Base-by-base conservation (phyloP, 2,113 vertebrate species). In the Nothobranchius furzeri region DNA sequence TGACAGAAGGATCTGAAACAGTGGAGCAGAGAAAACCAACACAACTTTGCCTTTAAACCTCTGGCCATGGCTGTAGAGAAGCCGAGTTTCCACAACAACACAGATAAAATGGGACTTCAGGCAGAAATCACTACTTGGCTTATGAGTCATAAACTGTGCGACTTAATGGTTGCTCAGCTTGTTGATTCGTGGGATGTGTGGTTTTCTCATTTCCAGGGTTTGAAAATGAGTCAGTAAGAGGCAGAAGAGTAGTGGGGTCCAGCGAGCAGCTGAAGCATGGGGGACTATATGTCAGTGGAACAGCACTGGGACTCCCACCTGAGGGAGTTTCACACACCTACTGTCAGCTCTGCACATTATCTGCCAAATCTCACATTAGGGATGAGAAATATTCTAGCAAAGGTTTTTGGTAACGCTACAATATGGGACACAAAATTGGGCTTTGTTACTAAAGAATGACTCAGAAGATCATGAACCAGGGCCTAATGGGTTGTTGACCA, bases 281-380 rank as follows among this genome's bases (percentile, higher is more conserved):
- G 60, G 81, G 74, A 73, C 69, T 47, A 78, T 84, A 68, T 67
- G 64, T 84, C 84, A 81, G 11, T 12, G 77, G 61, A 84, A 67
- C 58, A 74, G 79, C 76, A 13, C 59, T 75, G 84, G 72, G 84
- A 83, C 57, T 76, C 68, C 57, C 56, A 66, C 62, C 55, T 68
- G 67, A 64, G 62, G 60, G 48, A 66, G 74, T 75, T 78, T 68
- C 58, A 65, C 70, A 75, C 80, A 76, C 61, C 78, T 49, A 24
- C 42, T 40, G 45, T 55, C 67, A 60, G 50, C 69, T 76, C 75
- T 56, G 59, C 64, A 65, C 9, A 43, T 68, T 67, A 66, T 73
- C 79, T 80, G 64, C 59, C 79, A 79, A 73, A 85, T 53, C 62
- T 68, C 53, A 64, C 61, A 73, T 70, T 76, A 79, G 51, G 60